Conservation (phyloP, 1,140 invertebrate species). For the Drosophila seguyi region DNA sequence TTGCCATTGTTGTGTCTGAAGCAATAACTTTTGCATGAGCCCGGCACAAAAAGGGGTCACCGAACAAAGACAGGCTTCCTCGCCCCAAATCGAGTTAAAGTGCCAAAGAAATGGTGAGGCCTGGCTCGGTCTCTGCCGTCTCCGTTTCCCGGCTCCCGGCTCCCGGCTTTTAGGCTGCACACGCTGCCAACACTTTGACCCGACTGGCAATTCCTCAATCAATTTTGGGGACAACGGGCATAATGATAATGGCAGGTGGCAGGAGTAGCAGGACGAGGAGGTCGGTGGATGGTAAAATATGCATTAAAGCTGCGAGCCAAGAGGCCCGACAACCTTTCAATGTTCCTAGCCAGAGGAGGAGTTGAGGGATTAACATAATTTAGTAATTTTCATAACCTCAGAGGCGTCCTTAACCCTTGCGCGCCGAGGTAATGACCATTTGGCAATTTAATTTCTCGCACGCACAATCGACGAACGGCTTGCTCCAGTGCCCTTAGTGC, state of each 20-base stretch:
- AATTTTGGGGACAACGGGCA: slow-evolving; percentile 54
- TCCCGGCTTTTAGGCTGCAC: slow-evolving; percentile 29
- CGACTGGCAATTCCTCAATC: slow-evolving; percentile 72
- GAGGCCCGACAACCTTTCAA: slow-evolving; percentile 54
- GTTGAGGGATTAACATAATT: slow-evolving; percentile 73
- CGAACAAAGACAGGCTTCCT: slow-evolving; percentile 59
- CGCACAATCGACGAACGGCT: slow-evolving; percentile 74
- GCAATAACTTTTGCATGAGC: slow-evolving; percentile 59
- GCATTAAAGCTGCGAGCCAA: slow-evolving; percentile 36
- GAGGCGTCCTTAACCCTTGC: slow-evolving; percentile 68
- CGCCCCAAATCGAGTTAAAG: slow-evolving; percentile 57
- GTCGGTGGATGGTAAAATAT: slow-evolving; percentile 29
- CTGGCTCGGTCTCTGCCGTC: slow-evolving; percentile 1
- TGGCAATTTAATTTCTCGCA: slow-evolving; percentile 82
- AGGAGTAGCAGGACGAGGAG: not conserved
- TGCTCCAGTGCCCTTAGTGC: slow-evolving; percentile 40
- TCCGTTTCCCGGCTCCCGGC: not conserved
- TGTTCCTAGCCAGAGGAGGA: slow-evolving; percentile 44
- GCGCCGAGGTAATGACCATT: slow-evolving; percentile 72
- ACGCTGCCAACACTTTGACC: slow-evolving; percentile 56
- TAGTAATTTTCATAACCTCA: slow-evolving; percentile 75
- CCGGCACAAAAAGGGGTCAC: slow-evolving; percentile 63
- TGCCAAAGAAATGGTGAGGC: slow-evolving; percentile 36
- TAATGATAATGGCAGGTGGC: slow-evolving; percentile 51
- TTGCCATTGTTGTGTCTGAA: slow-evolving; percentile 64